Evolutionary conservation across 2,888 invertebrate species (phyloP).

Genomic region (Dicycla oo): DNA sequence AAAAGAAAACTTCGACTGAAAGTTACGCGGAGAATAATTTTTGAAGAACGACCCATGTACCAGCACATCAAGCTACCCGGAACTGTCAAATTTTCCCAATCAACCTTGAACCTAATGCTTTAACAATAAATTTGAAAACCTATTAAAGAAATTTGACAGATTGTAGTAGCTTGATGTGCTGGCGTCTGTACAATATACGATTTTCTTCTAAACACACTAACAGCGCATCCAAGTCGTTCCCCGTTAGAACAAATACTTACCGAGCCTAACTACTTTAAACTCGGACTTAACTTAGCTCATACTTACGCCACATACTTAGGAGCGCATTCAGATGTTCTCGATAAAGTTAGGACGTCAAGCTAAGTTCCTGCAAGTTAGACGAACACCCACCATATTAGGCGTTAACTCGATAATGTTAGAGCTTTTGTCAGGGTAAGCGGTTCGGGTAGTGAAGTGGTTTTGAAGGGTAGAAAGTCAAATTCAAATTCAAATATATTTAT

Average conservation of each 20-base stretch:
- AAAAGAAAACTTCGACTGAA: too few relatives aligned
- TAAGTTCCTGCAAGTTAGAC: constrained; percentile 49
- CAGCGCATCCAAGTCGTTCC: neutral
- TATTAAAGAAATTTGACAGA: too few relatives aligned
- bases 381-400: constrained; percentile 50
- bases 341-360: constrained; percentile 51
- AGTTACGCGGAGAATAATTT: too few relatives aligned
- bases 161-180: too few relatives aligned
- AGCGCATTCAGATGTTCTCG: constrained; percentile 58
- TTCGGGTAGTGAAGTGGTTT: constrained; percentile 10
- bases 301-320: constrained; percentile 56
- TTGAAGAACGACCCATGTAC: too few relatives aligned
- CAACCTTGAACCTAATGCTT: too few relatives aligned
- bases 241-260: constrained; percentile 39
- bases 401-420: constrained; percentile 49
- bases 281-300: constrained; percentile 49
- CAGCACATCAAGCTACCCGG: too few relatives aligned
- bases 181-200: too few relatives aligned
- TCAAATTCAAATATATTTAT: too few relatives aligned
- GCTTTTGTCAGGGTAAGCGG: constrained; percentile 41
- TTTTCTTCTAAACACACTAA: neutral
- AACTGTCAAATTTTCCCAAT: too few relatives aligned
- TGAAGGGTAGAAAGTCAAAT: neutral
- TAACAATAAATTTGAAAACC: too few relatives aligned
- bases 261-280: constrained; percentile 52